Conservation (phyloP, 2,888 invertebrate genomes). For the Agriopis leucophaearia region DNA sequence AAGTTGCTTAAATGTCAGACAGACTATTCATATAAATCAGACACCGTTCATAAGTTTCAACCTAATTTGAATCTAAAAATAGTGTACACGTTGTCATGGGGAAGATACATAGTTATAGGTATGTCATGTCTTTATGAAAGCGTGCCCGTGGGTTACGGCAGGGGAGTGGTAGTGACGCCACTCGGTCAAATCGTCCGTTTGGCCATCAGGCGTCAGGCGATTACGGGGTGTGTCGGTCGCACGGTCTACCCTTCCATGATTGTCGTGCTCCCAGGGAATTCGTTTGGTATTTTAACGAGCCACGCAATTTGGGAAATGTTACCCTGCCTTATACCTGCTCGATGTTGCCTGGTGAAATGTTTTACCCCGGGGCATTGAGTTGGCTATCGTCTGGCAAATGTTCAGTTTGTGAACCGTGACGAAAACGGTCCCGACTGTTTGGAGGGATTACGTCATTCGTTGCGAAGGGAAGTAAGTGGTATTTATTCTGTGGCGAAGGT, state of each 20-base stretch:
- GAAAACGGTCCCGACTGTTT: constrained; percentile 1
- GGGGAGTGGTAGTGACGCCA: constrained; percentile 76
- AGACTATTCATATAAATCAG: constrained; percentile 4
- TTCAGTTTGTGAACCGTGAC: constrained; percentile 17
- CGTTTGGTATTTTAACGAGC: constrained; percentile 44
- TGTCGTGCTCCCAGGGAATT: constrained; percentile 35
- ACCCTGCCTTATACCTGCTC: constrained; percentile 11
- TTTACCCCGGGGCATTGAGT: constrained; percentile 1
- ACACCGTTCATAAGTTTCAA: constrained; percentile 24
- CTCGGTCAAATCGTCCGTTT: constrained; percentile 55
- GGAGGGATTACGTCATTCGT: constrained; percentile 12
- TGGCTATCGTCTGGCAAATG: constrained; percentile 10
- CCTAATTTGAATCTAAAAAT: constrained; percentile 31
- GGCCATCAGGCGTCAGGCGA: constrained; percentile 55
- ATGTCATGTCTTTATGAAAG: not conserved
- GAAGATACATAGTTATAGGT: constrained; percentile 34
- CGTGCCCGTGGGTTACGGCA: constrained; percentile 41
- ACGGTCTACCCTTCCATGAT: constrained; percentile 57
- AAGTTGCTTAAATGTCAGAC: constrained; percentile 17
- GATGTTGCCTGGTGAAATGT: constrained; percentile 24
- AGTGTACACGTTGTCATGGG: constrained; percentile 37
- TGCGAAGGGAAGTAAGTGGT: not conserved
- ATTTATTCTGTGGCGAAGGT: constrained; percentile 13
- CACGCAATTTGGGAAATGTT: constrained; percentile 42
- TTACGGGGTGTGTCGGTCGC: constrained; percentile 63